These are phyloP conservation scores for Xanthia icteritia DNA, from an alignment of 2,888 invertebrate species.

Conservation along the genomic window DNA sequence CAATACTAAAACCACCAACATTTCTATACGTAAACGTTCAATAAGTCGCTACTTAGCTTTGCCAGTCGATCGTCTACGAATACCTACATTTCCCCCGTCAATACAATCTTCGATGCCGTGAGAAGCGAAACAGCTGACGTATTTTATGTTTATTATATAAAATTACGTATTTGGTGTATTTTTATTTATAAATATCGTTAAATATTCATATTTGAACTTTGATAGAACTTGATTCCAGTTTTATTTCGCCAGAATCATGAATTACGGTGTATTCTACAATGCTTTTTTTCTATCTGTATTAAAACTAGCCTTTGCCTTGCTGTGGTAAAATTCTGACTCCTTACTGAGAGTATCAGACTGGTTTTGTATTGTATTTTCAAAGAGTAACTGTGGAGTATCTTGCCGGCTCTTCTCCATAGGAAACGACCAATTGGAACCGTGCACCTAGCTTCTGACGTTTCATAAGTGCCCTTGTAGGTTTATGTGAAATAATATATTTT, in stretches of 20 bases:
- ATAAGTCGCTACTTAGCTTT: constrained; percentile 21
- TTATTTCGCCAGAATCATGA: not conserved
- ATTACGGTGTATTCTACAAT: not conserved
- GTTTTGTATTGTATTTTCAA: no score
- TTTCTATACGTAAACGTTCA: not conserved
- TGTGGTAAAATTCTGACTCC: not conserved
- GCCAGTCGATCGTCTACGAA: constrained; percentile 3
- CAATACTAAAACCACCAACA: not conserved
- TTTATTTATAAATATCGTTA: not conserved
- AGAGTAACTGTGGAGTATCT: no score
- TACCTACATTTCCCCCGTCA: constrained; percentile 34
- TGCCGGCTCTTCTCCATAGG: no score
- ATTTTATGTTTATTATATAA: constrained; percentile 12
- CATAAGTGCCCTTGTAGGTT: no score
- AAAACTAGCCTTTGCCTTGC: no score
- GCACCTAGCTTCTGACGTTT: no score
- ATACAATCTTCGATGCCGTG: constrained; percentile 32
- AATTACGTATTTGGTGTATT: constrained; percentile 12
- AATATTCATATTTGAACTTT: not conserved
- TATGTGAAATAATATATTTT: no score
- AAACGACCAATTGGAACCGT: no score
- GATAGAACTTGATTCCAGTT: not conserved
- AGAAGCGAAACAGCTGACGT: constrained; percentile 37
- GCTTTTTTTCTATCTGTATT: not conserved
- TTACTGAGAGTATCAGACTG: no score